A percentile compares a stretch with the other conserved stretches of the same genome.
These are phyloP conservation scores for Galeopsomyia nigrocyanea DNA, from an alignment of 2,888 invertebrate genomes.

Conservation along the genomic window DNA sequence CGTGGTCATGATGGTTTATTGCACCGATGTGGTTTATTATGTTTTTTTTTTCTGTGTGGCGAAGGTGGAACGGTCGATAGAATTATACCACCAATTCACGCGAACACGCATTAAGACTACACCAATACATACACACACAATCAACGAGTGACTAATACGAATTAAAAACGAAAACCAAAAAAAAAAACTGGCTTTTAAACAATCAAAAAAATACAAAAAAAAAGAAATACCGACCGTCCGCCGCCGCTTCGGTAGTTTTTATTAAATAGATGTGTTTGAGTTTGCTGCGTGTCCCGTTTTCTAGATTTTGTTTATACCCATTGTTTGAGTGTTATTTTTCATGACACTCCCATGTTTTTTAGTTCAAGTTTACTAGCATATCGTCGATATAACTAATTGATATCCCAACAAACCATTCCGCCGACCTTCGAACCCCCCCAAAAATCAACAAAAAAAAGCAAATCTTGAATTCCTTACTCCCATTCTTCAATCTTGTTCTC, in stretches of 20 bases:
- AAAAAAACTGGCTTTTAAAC: constrained; percentile 15
- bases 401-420: not conserved
- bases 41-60: constrained; percentile 59
- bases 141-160: not conserved
- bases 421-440: not conserved
- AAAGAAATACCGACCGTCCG: constrained; percentile 55
- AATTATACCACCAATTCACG: not conserved
- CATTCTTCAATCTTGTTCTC: constrained; percentile 21
- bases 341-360: constrained; percentile 6
- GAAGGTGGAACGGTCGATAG: constrained; percentile 58
- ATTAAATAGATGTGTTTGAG: constrained; percentile 61
- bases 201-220: constrained; percentile 6
- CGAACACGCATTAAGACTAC: not conserved
- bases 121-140: constrained; percentile 3
- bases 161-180: constrained; percentile 5
- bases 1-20: constrained; percentile 59
- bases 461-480: not conserved
- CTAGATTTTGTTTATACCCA: constrained; percentile 47
- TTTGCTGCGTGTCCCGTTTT: constrained; percentile 65
- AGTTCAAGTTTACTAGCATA: constrained; percentile 12
- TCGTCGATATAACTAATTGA: constrained; percentile 22
- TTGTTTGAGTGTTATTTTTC: constrained; percentile 41
- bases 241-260: constrained; percentile 62
- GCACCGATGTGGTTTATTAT: constrained; percentile 58
- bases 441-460: not conserved